phyloP scores from a whole-genome alignment of 2,888 invertebrate species.

The Trisateles emortualis region DNA sequence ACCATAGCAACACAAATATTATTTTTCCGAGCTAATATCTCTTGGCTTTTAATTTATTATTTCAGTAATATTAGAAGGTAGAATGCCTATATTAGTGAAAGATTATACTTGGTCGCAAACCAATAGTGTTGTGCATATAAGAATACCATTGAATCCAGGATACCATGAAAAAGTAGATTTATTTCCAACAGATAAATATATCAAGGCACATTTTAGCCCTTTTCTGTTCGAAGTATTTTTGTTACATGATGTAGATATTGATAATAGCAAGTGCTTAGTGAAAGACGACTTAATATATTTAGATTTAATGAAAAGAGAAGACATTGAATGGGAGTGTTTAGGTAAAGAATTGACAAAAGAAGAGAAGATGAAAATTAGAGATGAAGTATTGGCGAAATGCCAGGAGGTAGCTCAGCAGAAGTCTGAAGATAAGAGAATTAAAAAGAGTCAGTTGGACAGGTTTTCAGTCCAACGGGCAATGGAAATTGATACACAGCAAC shows the following conservation, averaged over 20 bases:
- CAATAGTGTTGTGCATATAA: conserved; percentile 86
- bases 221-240: conserved; percentile 92
- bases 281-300: conserved; percentile 88
- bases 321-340: conserved; percentile 85
- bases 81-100: conserved; percentile 91
- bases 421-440: conserved; percentile 81
- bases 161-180: conserved; percentile 89
- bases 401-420: conserved; percentile 85
- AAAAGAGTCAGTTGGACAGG: conserved; percentile 85
- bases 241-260: conserved; percentile 87
- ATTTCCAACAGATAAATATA: conserved; percentile 89
- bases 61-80: conserved; percentile 10
- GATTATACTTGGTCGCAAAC: conserved; percentile 93
- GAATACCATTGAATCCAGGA: conserved; percentile 89
- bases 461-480: conserved; percentile 81
- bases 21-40: conserved; percentile 1
- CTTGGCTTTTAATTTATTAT: too few relatives aligned
- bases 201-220: conserved; percentile 91
- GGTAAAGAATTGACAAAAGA: conserved; percentile 85
- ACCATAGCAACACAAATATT: conserved; percentile 33
- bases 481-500: conserved; percentile 81
- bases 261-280: conserved; percentile 88
- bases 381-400: conserved; percentile 85
- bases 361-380: conserved; percentile 86
- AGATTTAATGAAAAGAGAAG: conserved; percentile 88